A percentile compares a stretch with the other conserved stretches of the same genome.
These are phyloP conservation scores for Tromatobia lineatoria DNA, from an alignment of 2,888 invertebrate species.

Conservation along the genomic window DNA sequence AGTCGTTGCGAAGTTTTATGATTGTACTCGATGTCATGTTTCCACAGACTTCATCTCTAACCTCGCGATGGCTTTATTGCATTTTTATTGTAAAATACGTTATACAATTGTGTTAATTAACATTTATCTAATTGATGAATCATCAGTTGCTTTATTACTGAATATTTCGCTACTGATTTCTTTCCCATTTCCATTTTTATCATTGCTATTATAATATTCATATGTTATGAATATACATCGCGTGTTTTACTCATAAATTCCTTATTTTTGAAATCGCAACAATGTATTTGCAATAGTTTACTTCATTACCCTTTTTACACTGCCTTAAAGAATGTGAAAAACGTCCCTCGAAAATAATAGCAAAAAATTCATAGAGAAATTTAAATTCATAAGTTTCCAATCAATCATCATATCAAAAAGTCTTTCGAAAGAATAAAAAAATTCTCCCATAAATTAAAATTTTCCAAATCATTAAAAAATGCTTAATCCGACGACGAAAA, in stretches of 20 bases:
- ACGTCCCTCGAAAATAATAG: no score
- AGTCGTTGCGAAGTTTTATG: conserved; percentile 5
- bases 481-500: not conserved
- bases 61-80: not conserved
- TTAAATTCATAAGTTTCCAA: no score
- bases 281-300: no score
- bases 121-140: not conserved
- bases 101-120: not conserved
- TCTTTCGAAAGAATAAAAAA: no score
- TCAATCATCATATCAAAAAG: no score
- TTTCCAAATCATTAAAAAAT: no score
- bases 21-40: conserved; percentile 23
- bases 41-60: conserved; percentile 18
- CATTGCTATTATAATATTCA: not conserved
- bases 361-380: no score
- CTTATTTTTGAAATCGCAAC: no score
- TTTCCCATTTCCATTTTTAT: conserved; percentile 10
- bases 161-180: not conserved
- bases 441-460: no score
- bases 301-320: no score
- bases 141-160: not conserved
- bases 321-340: no score
- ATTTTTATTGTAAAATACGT: not conserved
- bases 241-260: no score
- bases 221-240: not conserved